Percentiles rank a stretch among this genome's conserved stretches.
These are phyloP conservation scores for Holocentrus rufus DNA, from an alignment of 2,797 vertebrate genomes.

Conservation along the genomic window DNA sequence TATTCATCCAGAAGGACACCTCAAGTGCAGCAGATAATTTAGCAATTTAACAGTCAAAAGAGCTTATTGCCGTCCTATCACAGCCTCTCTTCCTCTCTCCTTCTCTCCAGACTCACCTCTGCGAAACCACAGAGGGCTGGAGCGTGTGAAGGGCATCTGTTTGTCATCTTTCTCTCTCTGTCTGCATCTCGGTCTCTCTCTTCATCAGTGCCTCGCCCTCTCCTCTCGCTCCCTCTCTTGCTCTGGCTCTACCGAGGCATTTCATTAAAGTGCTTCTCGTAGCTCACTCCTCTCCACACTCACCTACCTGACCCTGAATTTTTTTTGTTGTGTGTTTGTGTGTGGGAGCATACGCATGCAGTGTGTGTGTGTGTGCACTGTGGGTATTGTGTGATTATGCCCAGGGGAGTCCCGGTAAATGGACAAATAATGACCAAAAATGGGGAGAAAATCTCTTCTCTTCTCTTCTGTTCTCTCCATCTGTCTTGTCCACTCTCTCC, in stretches of 20 bases:
- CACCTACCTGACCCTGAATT: conserved; percentile 61
- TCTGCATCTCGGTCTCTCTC: conserved; percentile 20
- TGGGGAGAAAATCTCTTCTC: conserved; percentile 22
- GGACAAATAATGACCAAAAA: conserved; percentile 56
- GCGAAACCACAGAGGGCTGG: conserved; percentile 35
- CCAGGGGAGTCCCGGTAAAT: conserved; percentile 32
- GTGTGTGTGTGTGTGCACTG: too few relatives aligned
- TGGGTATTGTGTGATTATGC: conserved; percentile 14
- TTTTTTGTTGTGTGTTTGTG: conserved; percentile 24
- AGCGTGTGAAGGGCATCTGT: conserved; percentile 33
- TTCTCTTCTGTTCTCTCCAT: conserved; percentile 18
- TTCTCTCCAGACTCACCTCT: conserved; percentile 5
- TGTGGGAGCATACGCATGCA: too few relatives aligned
- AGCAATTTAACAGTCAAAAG: conserved; percentile 40
- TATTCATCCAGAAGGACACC: conserved; percentile 27
- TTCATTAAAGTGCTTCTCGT: conserved; percentile 62
- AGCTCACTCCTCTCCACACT: conserved; percentile 42
- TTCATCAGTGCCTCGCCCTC: conserved; percentile 10
- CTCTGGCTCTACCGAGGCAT: conserved; percentile 39
- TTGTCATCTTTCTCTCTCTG: conserved; percentile 20
- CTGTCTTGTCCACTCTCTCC: conserved; percentile 15
- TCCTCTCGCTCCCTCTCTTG: conserved; percentile 30
- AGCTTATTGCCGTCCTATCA: conserved; percentile 28
- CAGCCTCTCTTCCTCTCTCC: conserved; percentile 3
- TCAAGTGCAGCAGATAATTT: conserved; percentile 18